Base-by-base conservation (phyloP, 2,113 vertebrate genomes). In the Ahaetulla prasina region DNA sequence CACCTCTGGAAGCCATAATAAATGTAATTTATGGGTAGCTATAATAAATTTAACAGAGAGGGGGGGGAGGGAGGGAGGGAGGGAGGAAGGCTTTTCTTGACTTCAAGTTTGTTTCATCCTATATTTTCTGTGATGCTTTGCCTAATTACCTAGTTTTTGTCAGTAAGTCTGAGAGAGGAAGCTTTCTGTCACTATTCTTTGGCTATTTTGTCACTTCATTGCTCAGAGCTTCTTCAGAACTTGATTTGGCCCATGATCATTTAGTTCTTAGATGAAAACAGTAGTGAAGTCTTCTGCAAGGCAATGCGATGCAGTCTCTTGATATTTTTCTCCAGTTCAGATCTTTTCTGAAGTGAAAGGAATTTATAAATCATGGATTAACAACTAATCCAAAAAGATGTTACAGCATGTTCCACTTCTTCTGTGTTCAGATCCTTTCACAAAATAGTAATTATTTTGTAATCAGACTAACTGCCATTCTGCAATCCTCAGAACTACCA, bases 31-130 rank as follows among this genome's bases (percentile, higher is more conserved):
- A 53, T 53, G 52, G 52, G 3, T 53, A 53, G 52, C 52, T 53
- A 16, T 53, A 53, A 53, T 53, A 53, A 53, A 53, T 53, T 16
- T 53, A 53, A 18, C 0, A 18, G 16, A 18, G 8, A 49, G 47
- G 2, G 8, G 0, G 47, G 52, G 12, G 0, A 53, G 52, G 12
- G 1, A 18, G 52, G 12, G 1, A 52, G 52, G 2, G 3, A 16
- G 52, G 2, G 1, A 18, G 52, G 27, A 30, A 52, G n/a, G 6
- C 16, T 74, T 74, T 74, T 74, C 14, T 74, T 74, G 68, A 35
- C 2, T 74, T 18, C 30, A 35, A 4, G 30, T 68, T 68, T 68
- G 12, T 68, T 30, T n/a, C n/a, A 74, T 35, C 16, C 68, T 74
- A 35, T 35, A n/a, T 74, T 35, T 74, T 74, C 68, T 20, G 16